Conservation (phyloP, 2,113 vertebrate genomes). For the Circaetus cinerascens region DNA sequence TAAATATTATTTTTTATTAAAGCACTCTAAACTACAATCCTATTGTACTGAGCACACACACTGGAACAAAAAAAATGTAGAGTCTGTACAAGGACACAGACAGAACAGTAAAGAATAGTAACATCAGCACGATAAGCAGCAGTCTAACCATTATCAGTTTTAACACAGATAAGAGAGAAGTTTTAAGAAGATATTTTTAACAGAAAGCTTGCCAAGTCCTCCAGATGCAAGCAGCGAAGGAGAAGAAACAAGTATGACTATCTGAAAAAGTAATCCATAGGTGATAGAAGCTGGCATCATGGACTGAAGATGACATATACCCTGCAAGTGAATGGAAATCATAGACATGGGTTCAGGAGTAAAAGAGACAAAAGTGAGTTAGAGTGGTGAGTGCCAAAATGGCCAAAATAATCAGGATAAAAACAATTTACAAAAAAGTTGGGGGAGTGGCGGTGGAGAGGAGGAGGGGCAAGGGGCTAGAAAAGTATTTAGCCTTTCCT, state of each 20-base stretch:
- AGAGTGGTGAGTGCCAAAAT: neutral
- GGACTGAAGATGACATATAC: neutral
- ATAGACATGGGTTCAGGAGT: neutral
- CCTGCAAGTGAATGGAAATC: neutral
- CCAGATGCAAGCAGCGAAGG: neutral
- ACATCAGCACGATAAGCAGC: neutral
- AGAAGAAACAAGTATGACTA: neutral
- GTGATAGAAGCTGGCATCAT: neutral
- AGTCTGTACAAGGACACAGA: neutral
- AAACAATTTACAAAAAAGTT: neutral
- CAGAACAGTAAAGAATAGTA: neutral
- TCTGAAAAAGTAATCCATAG: neutral
- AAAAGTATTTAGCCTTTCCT: neutral
- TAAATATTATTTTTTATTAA: neutral
- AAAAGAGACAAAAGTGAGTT: neutral
- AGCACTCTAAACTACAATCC: neutral
- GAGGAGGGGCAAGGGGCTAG: neutral
- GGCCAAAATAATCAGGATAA: neutral
- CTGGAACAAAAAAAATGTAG: neutral
- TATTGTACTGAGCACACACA: neutral
- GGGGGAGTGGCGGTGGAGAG: no score
- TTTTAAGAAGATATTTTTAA: neutral
- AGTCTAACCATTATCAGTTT: neutral
- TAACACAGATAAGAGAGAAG: neutral
- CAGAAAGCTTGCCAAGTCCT: neutral